Base-by-base conservation (phyloP, 2,113 vertebrate species). In the Synchiropus splendidus region DNA sequence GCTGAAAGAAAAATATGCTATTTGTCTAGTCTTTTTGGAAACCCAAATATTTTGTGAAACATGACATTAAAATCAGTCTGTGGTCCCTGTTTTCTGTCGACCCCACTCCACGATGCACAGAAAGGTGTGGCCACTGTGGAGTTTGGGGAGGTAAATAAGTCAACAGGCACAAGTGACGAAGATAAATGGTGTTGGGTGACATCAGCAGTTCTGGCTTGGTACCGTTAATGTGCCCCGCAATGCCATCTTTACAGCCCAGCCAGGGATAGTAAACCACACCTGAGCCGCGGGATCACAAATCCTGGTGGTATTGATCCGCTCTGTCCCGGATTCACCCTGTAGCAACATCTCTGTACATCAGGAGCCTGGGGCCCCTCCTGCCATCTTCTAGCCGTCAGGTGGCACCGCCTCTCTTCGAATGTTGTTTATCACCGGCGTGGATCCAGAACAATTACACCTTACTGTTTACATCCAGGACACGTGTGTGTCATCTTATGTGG, bases 221-320 rank as follows among this genome's bases (percentile, higher is more conserved):
- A 36, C 51, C 34, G 33, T 27, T 27, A 58, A 58, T 55, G 18
- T 51, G 36, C 52, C 48, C 41, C 33, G 33, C 43, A 18, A 18
- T 30, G 51, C 15, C 54, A 21, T 67, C 44, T 39, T 68, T 51
- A 67, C 37, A 39, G 14, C 51, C 42, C 48, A 33, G 37, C 10
- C n/a, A 41, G 32, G 13, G 16, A 41, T 21, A 43, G 54, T 67
- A 70, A 77, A 69, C 40, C 39, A 40, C 44, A 59, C 54, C 59
- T 27, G 17, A 49, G 10, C 21, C 1, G 14, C 39, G 42, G 40
- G 33, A 34, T 45, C 39, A 67, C 66, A 78, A 69, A 74, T 74
- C 69, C 41, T 48, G 8, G 32, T 21, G 36, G 41, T 18, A 68
- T 72, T 50, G 39, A 68, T 68, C 47, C 52, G 40, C 42, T 39